phyloP scores from a whole-genome alignment of 2,113 vertebrate species.

The Microtus oregoni region DNA sequence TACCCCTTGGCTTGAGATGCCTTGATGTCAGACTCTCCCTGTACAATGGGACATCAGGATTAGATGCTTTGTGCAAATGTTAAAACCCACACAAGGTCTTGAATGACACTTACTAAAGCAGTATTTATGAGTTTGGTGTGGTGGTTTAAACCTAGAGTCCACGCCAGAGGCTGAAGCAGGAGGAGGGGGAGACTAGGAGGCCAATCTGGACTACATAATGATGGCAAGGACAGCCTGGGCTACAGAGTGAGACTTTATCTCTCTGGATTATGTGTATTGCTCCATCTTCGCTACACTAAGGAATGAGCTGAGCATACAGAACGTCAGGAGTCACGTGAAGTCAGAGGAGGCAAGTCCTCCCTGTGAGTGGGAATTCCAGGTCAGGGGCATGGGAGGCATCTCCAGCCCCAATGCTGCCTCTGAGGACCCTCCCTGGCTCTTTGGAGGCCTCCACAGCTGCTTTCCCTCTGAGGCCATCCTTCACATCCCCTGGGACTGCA shows the following conservation, averaged over 20 bases:
- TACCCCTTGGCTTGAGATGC: not conserved
- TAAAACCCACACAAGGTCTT: no score
- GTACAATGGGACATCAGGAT: not conserved
- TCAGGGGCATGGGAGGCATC: no score
- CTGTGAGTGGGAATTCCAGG: no score
- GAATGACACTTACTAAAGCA: not conserved
- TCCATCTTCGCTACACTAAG: not conserved
- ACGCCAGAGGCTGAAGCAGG: not conserved
- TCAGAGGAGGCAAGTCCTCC: not conserved
- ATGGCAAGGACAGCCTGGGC: not conserved
- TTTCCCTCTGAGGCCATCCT: not conserved
- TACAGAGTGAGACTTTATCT: not conserved
- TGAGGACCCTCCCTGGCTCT: not conserved
- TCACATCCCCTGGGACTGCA: not conserved
- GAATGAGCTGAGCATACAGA: not conserved
- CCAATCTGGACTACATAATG: not conserved
- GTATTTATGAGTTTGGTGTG: not conserved
- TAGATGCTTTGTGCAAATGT: not conserved
- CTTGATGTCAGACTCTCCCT: not conserved
- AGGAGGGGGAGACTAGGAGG: not conserved
- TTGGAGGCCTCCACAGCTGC: accelerated
- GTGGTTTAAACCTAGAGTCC: not conserved
- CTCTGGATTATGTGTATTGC: not conserved
- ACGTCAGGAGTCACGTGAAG: accelerated
- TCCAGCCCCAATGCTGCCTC: no score